A percentile compares a stretch with the other conserved stretches of the same genome.
Conservation (phyloP, 2,888 invertebrate genomes). For the Halictus quadricinctus region DNA sequence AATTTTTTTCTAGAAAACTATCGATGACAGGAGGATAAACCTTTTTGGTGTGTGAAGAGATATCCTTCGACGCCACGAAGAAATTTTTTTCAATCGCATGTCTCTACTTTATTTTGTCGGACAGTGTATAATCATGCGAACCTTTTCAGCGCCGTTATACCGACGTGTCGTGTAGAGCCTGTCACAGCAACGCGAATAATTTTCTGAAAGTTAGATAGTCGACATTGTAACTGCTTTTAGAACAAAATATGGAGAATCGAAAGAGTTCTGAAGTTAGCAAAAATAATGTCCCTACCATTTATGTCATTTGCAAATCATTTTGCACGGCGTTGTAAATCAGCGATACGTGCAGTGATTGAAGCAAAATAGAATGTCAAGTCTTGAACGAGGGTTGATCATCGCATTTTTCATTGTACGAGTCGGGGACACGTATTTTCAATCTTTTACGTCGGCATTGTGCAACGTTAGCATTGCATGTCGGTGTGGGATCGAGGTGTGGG, state of each 20-base stretch:
- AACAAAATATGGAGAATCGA: neutral
- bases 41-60: neutral
- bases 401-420: neutral
- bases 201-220: neutral
- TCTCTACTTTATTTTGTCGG: neutral
- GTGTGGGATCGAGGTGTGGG: neutral
- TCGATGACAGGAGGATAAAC: neutral
- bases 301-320: neutral
- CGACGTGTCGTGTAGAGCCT: neutral
- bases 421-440: slow-evolving; percentile 15
- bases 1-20: neutral
- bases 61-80: neutral
- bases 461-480: neutral
- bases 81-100: neutral
- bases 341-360: neutral
- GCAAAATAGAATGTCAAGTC: neutral
- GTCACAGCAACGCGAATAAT: neutral
- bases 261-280: neutral
- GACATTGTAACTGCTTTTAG: neutral
- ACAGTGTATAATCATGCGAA: neutral
- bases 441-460: neutral
- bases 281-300: neutral
- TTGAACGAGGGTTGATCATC: neutral
- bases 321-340: neutral
- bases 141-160: neutral